phyloP scores from a whole-genome alignment of 2,113 vertebrate species.

The Erythrocercus mccallii region DNA sequence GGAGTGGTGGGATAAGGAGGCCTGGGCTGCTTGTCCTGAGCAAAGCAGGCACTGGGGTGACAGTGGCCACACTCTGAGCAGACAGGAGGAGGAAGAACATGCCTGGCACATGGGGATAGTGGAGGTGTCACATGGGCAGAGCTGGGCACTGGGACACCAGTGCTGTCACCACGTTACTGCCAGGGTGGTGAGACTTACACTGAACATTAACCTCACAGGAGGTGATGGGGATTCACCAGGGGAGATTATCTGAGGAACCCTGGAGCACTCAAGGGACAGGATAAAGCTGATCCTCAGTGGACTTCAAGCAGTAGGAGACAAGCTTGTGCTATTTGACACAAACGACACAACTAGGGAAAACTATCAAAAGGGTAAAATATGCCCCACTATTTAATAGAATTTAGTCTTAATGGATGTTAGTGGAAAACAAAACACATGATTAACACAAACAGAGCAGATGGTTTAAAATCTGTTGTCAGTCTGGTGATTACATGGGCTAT shows the following conservation, averaged over 20 bases:
- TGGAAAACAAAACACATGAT: conserved; percentile 62
- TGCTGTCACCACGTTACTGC: fast-evolving
- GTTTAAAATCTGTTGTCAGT: conserved; percentile 63
- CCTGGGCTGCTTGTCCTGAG: not conserved
- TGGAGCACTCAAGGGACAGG: not conserved
- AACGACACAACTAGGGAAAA: conserved; percentile 4
- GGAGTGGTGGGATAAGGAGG: not conserved
- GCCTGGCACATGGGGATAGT: not conserved
- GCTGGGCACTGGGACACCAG: not conserved
- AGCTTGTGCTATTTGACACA: not conserved
- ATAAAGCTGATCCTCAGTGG: not conserved
- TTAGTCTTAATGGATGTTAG: conserved; percentile 60
- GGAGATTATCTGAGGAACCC: not conserved
- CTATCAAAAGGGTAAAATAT: conserved; percentile 64
- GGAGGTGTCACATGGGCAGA: not conserved
- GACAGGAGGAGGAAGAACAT: not conserved
- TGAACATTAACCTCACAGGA: not conserved
- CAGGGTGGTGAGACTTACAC: not conserved
- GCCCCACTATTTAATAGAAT: conserved; percentile 65
- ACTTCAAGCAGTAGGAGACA: not conserved
- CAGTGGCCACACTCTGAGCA: fast-evolving
- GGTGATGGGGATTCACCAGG: not conserved
- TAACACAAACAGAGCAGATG: conserved; percentile 61
- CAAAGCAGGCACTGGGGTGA: not conserved
- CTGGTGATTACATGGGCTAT: conserved; percentile 35